A percentile compares a stretch with the other conserved stretches of the same genome.
Conservation (phyloP, 2,113 vertebrate genomes). For the Clarias macrocephalus region DNA sequence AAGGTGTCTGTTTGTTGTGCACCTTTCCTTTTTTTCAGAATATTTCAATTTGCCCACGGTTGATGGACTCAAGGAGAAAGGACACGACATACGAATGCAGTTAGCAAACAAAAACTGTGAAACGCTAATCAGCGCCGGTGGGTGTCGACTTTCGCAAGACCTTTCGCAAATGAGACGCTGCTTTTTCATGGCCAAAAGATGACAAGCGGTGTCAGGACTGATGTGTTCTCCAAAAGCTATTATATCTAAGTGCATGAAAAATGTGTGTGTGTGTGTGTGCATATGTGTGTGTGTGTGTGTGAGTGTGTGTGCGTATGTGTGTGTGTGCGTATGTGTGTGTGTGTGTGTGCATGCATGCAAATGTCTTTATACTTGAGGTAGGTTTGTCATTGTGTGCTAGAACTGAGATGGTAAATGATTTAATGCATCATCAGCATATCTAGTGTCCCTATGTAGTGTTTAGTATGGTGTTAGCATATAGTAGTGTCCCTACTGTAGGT, state of each 20-base stretch:
- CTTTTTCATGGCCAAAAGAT: conserved; percentile 19
- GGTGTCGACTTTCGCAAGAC: not conserved
- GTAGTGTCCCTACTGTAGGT: no score
- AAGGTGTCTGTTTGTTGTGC: conserved; percentile 59
- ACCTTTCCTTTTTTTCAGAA: not conserved
- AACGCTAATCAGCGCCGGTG: conserved; percentile 1
- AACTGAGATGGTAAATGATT: conserved; percentile 7
- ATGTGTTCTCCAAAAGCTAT: not conserved
- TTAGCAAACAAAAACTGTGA: conserved; percentile 14
- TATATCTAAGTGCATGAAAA: not conserved
- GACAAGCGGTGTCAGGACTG: not conserved
- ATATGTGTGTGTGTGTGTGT: not conserved
- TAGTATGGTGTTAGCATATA: not conserved
- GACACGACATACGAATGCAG: not conserved
- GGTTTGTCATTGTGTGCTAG: not conserved
- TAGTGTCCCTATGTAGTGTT: not conserved
- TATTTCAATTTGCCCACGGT: conserved; percentile 29
- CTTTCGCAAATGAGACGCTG: not conserved
- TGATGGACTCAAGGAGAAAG: conserved; percentile 29
- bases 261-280: not conserved
- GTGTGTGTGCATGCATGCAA: not conserved
- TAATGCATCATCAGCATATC: not conserved
- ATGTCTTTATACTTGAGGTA: not conserved
- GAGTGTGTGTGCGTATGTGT: not conserved
- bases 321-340: not conserved